Evolutionary conservation across 2,797 vertebrate genomes (phyloP).

Genomic region (Valencia hispanica): DNA sequence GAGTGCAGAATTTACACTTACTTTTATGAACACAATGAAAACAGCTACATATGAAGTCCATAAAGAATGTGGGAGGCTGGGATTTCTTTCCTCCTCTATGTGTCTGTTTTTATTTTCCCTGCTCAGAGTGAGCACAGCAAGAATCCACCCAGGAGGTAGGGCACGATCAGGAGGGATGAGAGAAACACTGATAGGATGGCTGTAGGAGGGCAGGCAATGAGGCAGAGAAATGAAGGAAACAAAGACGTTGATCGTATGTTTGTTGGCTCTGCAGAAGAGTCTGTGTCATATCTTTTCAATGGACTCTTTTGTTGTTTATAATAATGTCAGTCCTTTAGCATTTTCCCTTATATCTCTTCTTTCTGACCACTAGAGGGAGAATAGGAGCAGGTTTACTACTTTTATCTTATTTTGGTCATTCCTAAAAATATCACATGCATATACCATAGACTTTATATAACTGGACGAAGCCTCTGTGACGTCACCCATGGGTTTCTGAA

Average conservation of each 20-base stretch:
- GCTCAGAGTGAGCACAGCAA: constrained; percentile 24
- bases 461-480: too few relatives aligned
- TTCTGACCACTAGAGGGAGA: constrained; percentile 36
- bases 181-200: constrained; percentile 44
- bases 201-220: constrained; percentile 52
- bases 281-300: constrained; percentile 2
- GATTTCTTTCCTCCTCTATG: constrained; percentile 11
- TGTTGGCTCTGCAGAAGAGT: constrained; percentile 21
- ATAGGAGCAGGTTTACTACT: neutral
- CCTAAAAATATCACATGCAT: neutral
- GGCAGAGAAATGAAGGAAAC: constrained; percentile 49
- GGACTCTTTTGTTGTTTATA: neutral
- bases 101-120: constrained; percentile 26
- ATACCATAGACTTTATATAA: too few relatives aligned
- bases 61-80: neutral
- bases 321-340: neutral
- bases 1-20: neutral
- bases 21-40: constrained; percentile 2
- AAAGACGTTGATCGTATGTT: constrained; percentile 36
- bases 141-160: constrained; percentile 38
- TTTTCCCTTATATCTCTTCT: constrained; percentile 2
- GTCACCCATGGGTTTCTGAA: too few relatives aligned
- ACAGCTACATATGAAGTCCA: constrained; percentile 1
- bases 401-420: neutral
- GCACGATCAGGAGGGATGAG: constrained; percentile 20